Evolutionary conservation across 2,797 vertebrate genomes (phyloP), one percentile per base, ranked within the genome.

Genomic region (Oreochromis mossambicus): DNA sequence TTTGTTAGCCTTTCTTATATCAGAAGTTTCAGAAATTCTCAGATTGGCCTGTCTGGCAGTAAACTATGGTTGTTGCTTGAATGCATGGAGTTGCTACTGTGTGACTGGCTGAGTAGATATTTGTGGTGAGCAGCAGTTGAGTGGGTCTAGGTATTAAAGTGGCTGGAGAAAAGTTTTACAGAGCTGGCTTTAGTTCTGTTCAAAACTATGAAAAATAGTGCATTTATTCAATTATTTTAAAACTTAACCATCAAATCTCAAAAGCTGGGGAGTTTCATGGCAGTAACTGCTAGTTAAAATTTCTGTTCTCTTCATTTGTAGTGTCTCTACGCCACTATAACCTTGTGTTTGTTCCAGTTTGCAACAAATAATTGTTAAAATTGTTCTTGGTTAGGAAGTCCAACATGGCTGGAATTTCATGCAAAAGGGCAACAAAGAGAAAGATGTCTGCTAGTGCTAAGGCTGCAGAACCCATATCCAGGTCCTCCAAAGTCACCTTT

Each of bases 401-500:
- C 24, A 83, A 52, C 54, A 95, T 94, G 92, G 12, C 80, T 3
- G 58, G 46, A 1, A 34, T 43, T 52, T 66, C 83, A 19, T 43
- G 52, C 46, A n/a, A 13, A 32, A 87, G 24, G 61, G 7, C 58
- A 46, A 34, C 6, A 0, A 94, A 90, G 79, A 92, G 88, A 46
- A 93, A 88, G 55, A 4, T 32, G 63, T 52, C 80, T 3, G 13
- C 41, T 10, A 7, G 12, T 4, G 36, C 9, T 34, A 12, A 13
- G 6, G 11, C 11, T 36, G 43, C 21, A n/a, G 58, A 84, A 14
- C 17, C 52, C 0, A 17, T 15, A 3, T 21, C 82, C 19, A 78
- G 51, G 24, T 43, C 82, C 1, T 41, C 77, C 80, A 86, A 68
- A 61, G 80, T 81, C 55, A 52, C 21, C 24, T 26, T 91, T 7